Evolutionary conservation across 2,797 vertebrate species (phyloP), one percentile per base, ranked within the genome.

Genomic region (Pantherophis alleghaniensis): DNA sequence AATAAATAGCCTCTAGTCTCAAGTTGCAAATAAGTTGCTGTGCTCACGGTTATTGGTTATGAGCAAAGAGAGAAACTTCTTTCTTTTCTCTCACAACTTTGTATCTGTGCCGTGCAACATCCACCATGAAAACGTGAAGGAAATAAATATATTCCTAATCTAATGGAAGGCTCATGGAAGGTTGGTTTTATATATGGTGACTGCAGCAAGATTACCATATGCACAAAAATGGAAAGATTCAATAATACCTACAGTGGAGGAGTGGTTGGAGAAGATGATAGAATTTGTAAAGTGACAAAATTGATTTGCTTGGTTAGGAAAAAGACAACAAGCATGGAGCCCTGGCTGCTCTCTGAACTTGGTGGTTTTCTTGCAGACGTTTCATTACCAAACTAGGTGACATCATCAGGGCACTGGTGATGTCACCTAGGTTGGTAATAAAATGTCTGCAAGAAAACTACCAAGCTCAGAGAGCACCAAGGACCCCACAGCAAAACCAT

Each of bases 31-130:
- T 88, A 74, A 22, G 20, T 88, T 74, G 32, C 42, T 87, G 13
- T 53, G n/a, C 13, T 87, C 42, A 88, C 61, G 87, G 55, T 93
- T 93, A 16, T 59, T 93, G 87, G 92, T 83, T 93, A 37, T 94
- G 51, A 87, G 66, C 95, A 92, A 95, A 93, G 94, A 90, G 56
- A 26, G 51, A 20, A 53, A 60, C n/a, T 1, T 24, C 59, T 1
- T 0, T 6, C 59, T 22, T 79, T 55, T 63, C 74, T 87, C 90
- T 47, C 90, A 79, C 28, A 32, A 92, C 93, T 91, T 0, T 95
- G 94, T 95, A 96, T 94, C 91, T 94, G 88, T 93, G 61, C 91
- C 87, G 55, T 91, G 57, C 90, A 93, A 92, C 18, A 51, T 32
- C 91, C 7, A 0, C 88, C 90, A 91, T 0, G 22, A 18, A 87